Percentiles rank a stretch among this genome's conserved stretches.
Conservation (phyloP, 2,113 vertebrate species). For the Empidonax alnorum region DNA sequence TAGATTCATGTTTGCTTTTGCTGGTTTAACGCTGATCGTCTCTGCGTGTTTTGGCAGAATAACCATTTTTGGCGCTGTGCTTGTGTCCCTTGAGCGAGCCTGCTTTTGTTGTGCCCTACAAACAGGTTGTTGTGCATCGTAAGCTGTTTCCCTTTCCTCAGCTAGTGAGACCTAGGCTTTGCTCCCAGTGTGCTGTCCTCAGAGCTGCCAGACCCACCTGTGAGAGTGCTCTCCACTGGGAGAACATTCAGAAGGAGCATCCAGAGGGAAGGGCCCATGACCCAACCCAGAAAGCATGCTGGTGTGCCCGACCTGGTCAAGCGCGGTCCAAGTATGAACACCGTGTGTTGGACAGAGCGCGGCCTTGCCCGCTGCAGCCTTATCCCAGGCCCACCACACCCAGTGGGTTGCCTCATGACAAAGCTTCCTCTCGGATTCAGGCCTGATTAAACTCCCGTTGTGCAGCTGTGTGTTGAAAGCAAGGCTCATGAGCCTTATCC, state of each 20-base stretch:
- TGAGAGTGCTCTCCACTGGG: neutral
- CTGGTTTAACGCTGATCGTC: neutral
- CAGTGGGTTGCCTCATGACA: neutral
- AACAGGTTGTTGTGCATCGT: neutral
- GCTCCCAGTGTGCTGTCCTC: accelerated
- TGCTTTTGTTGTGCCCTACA: neutral
- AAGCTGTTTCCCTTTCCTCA: neutral
- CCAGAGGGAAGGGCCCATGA: neutral
- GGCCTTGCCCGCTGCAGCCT: neutral
- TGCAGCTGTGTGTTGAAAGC: constrained; percentile 23
- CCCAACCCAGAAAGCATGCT: neutral
- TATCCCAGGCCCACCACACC: neutral
- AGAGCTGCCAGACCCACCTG: neutral
- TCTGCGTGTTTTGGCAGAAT: neutral
- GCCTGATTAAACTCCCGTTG: neutral
- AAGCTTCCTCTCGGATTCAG: neutral
- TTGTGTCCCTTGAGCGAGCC: neutral
- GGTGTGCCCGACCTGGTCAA: neutral
- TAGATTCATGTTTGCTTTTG: neutral
- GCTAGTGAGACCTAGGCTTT: accelerated
- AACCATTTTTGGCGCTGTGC: neutral
- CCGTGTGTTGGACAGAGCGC: neutral
- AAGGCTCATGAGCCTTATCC: neutral
- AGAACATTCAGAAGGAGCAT: neutral
- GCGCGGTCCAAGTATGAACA: neutral